Conservation (phyloP, 2,797 vertebrate genomes). For the Tragopan temminckii region DNA sequence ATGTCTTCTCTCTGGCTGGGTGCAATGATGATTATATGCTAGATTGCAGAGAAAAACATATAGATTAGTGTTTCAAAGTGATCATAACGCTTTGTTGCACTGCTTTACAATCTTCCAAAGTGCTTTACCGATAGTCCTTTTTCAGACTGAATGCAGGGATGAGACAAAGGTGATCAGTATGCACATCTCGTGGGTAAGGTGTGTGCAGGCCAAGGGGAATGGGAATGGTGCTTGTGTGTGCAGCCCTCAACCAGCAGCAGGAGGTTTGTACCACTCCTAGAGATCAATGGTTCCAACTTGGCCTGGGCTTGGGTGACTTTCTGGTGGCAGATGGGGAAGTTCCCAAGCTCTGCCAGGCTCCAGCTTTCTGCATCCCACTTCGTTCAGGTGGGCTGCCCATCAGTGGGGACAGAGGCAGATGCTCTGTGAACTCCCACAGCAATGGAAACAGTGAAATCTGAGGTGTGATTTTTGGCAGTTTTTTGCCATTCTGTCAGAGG, state of each 20-base stretch:
- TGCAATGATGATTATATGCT: not conserved
- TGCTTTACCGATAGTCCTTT: slow-evolving; percentile 22
- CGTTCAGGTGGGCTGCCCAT: not conserved
- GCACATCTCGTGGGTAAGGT: not conserved
- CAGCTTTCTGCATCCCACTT: no score
- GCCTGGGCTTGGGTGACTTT: not conserved
- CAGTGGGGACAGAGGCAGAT: not conserved
- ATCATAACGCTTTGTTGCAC: slow-evolving; percentile 20
- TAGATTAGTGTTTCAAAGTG: slow-evolving; percentile 5
- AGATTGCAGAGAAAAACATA: not conserved
- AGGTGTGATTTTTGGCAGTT: no score
- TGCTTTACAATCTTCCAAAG: not conserved
- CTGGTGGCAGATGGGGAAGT: not conserved
- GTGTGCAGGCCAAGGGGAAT: no score
- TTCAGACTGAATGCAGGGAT: not conserved
- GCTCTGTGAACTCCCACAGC: not conserved
- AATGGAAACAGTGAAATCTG: not conserved
- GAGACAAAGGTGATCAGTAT: not conserved
- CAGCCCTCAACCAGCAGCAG: not conserved
- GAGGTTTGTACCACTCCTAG: not conserved
- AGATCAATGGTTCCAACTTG: not conserved
- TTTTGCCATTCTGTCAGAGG: not conserved
- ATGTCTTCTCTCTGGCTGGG: not conserved
- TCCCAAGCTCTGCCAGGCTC: not conserved
- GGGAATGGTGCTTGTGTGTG: not conserved